phyloP scores from a whole-genome alignment of 2,113 vertebrate species.

The Neogobius melanostomus region DNA sequence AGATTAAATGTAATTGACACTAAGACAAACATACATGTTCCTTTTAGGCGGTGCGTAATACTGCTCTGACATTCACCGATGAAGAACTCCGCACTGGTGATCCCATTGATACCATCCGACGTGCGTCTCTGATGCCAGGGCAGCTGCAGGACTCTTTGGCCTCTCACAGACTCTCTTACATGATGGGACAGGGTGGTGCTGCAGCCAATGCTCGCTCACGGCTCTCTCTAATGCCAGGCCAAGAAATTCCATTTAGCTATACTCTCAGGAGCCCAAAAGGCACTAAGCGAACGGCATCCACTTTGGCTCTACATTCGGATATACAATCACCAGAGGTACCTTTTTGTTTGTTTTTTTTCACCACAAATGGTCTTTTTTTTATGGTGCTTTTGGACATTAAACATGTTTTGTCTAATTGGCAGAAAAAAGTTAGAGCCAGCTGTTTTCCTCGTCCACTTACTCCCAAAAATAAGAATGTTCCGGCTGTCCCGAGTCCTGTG shows the following conservation, averaged over 20 bases:
- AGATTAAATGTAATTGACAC: not conserved
- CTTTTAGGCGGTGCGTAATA: constrained; percentile 73
- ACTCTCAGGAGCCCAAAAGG: constrained; percentile 45
- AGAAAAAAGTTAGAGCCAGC: constrained; percentile 81
- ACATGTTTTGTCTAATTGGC: constrained; percentile 12
- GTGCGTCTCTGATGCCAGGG: constrained; percentile 82
- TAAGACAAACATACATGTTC: not conserved
- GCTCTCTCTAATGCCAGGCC: constrained; percentile 80
- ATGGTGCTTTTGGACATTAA: not conserved
- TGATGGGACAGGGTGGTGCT: constrained; percentile 59
- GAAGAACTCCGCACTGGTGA: constrained; percentile 89
- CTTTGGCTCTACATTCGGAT: constrained; percentile 12
- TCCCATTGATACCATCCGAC: constrained; percentile 84
- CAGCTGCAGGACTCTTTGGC: constrained; percentile 74
- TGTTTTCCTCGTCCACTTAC: constrained; percentile 89
- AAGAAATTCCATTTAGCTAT: constrained; percentile 49
- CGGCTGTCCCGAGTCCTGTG: constrained; percentile 51
- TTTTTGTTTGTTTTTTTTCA: not conserved
- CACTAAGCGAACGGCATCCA: constrained; percentile 40
- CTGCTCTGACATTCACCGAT: constrained; percentile 77
- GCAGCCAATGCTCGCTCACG: constrained; percentile 28
- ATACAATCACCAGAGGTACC: constrained; percentile 61
- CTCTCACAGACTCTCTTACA: constrained; percentile 75
- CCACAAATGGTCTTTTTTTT: not conserved
- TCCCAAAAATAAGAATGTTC: constrained; percentile 75